These are phyloP conservation scores for Drosophila subsilvestris DNA, from an alignment of 2,888 invertebrate genomes.

Conservation along the genomic window DNA sequence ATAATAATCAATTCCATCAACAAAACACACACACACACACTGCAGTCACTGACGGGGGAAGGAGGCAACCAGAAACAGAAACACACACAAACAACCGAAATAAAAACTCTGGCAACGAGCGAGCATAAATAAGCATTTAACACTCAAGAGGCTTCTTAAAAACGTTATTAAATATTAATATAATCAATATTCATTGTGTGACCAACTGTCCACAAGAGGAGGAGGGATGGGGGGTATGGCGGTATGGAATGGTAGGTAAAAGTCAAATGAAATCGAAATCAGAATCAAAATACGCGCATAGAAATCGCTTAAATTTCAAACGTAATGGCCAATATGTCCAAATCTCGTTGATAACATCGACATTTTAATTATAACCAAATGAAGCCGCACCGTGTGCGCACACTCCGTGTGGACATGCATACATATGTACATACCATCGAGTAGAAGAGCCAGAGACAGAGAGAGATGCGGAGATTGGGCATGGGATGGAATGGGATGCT, in stretches of 20 bases:
- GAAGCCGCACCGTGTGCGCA: constrained; percentile 62
- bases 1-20: constrained; percentile 26
- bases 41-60: not conserved
- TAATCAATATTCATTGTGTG: constrained; percentile 75
- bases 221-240: not conserved
- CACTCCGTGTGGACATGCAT: constrained; percentile 4
- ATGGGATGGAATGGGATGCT: constrained; percentile 8
- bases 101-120: constrained; percentile 48
- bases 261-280: constrained; percentile 51
- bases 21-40: not conserved
- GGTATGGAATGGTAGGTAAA: not conserved
- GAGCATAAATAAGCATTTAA: constrained; percentile 78
- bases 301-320: constrained; percentile 80
- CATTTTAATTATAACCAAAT: constrained; percentile 82
- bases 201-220: not conserved
- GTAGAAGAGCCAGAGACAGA: not conserved
- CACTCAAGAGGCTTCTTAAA: constrained; percentile 77
- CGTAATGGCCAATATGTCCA: constrained; percentile 81
- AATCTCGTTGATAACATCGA: constrained; percentile 80
- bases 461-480: not conserved
- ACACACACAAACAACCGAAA: not conserved
- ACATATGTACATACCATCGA: too few relatives aligned
- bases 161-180: constrained; percentile 80
- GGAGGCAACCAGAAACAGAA: constrained; percentile 5
- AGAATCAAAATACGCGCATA: constrained; percentile 73